Conservation (phyloP, 1,140 invertebrate species). For the Argopecten irradians region DNA sequence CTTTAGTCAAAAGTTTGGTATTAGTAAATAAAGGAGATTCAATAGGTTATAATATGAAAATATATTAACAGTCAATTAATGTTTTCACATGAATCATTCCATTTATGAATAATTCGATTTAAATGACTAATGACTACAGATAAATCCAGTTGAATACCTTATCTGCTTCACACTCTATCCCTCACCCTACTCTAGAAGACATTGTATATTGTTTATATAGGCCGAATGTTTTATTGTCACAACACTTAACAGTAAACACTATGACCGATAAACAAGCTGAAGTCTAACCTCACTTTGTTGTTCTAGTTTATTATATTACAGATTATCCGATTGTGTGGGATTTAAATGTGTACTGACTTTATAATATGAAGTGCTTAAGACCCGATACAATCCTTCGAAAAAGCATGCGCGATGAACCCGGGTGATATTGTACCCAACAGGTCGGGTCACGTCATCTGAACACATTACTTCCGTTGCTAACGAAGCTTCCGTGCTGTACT, state of each 20-base stretch:
- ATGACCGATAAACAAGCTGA: neutral
- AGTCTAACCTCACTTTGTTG: neutral
- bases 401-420: constrained; percentile 19
- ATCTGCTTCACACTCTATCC: neutral
- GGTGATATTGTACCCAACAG: constrained; percentile 15
- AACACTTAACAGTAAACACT: neutral
- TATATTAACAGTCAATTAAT: no score
- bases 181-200: neutral
- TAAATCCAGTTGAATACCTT: neutral
- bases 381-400: neutral
- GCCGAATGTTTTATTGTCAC: neutral
- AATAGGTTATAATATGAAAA: no score
- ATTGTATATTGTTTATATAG: neutral
- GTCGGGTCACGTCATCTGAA: neutral
- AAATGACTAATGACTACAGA: neutral
- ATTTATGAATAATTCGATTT: no score
- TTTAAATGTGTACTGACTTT: constrained; percentile 16
- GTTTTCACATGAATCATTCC: no score
- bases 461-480: constrained; percentile 1
- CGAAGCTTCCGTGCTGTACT: constrained; percentile 10
- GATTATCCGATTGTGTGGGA: constrained; percentile 10
- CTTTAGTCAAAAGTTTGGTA: no score
- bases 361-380: neutral
- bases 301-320: neutral
- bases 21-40: no score